Evolutionary conservation across 2,113 vertebrate genomes (phyloP).

Genomic region (Fregata magnificens): DNA sequence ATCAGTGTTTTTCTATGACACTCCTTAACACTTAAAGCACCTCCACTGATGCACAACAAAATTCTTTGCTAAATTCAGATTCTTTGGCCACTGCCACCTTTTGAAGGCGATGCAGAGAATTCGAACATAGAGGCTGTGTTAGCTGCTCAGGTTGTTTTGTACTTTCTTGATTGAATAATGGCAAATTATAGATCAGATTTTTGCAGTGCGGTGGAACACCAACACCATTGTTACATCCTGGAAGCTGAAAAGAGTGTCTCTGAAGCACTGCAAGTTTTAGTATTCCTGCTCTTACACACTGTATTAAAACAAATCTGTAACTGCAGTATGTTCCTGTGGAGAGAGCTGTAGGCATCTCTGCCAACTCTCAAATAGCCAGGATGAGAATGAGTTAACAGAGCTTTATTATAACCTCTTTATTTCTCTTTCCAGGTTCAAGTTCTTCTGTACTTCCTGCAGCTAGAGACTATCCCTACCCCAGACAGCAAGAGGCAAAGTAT

Average conservation of each 20-base stretch:
- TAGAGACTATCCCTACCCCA: constrained; percentile 94
- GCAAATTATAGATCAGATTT: not conserved
- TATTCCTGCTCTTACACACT: not conserved
- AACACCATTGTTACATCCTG: not conserved
- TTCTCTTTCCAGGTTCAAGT: constrained; percentile 88
- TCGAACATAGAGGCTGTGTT: not conserved
- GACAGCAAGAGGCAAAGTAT: constrained; percentile 98
- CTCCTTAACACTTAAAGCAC: not conserved
- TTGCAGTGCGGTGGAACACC: not conserved
- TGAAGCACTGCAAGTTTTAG: not conserved
- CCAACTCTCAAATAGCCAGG: not conserved
- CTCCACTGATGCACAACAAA: not conserved
- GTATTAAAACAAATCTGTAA: not conserved
- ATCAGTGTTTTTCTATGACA: not conserved
- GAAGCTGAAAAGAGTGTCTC: not conserved
- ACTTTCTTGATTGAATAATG: not conserved
- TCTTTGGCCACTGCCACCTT: not conserved
- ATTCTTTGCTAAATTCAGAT: not conserved
- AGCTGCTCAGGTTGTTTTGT: not conserved
- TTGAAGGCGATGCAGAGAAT: not conserved
- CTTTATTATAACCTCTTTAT: not conserved
- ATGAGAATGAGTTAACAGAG: not conserved
- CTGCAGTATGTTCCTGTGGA: not conserved
- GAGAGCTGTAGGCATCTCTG: not conserved
- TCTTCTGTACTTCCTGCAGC: constrained; percentile 95